phyloP scores from a whole-genome alignment of 2,113 vertebrate species.

The Sylvicapra grimmia region DNA sequence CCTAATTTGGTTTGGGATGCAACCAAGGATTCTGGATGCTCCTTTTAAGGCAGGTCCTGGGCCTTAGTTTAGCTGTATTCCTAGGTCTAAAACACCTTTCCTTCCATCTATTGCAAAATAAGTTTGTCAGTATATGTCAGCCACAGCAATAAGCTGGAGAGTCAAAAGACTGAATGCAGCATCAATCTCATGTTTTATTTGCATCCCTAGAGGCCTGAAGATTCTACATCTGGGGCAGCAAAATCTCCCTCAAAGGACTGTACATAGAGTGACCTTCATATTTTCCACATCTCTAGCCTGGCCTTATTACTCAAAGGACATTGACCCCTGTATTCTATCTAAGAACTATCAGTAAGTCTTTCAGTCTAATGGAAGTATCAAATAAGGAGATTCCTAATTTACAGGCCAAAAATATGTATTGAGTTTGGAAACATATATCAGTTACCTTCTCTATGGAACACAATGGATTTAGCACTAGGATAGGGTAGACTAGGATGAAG shows the following conservation, averaged over 20 bases:
- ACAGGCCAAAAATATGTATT: not conserved
- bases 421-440: not conserved
- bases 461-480: not conserved
- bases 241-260: not conserved
- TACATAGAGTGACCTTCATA: not conserved
- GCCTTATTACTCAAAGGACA: not conserved
- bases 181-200: not conserved
- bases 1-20: not conserved
- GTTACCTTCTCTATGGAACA: constrained; percentile 17
- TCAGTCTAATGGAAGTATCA: not conserved
- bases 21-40: not conserved
- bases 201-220: not conserved
- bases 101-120: not conserved
- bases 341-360: constrained; percentile 10
- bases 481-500: not conserved
- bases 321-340: not conserved
- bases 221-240: not conserved
- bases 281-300: not conserved
- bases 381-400: not conserved
- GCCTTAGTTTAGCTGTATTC: not conserved
- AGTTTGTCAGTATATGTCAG: not conserved
- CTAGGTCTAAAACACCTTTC: not conserved
- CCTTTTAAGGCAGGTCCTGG: not conserved
- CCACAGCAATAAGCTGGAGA: not conserved
- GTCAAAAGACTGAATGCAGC: not conserved